Conservation (phyloP, 2,888 invertebrate genomes). For the Pristionchus maxplancki region DNA sequence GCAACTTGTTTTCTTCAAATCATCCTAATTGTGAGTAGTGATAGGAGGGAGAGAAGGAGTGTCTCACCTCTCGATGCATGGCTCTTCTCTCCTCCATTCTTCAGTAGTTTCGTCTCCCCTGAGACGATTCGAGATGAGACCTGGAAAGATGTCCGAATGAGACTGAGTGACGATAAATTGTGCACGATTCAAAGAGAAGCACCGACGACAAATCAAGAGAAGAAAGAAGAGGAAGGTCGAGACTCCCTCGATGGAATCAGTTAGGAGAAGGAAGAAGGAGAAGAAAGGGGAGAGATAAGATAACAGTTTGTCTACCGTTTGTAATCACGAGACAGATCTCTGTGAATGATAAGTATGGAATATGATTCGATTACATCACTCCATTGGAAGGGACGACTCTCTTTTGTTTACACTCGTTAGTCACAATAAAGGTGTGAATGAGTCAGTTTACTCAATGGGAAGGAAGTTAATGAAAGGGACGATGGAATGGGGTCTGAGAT, state of each 20-base stretch:
- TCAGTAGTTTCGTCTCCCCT: not conserved
- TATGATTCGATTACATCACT: not conserved
- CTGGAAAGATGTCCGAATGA: not conserved
- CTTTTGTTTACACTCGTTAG: conserved; percentile 11
- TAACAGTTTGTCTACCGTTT: not conserved
- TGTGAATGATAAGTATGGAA: not conserved
- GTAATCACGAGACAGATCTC: conserved; percentile 14
- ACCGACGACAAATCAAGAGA: conserved; percentile 35
- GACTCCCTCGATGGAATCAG: not conserved
- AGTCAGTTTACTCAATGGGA: conserved; percentile 9
- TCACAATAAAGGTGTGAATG: conserved; percentile 35
- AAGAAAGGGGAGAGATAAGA: conserved; percentile 7
- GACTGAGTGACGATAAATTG: not conserved
- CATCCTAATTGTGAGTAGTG: not conserved
- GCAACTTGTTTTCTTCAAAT: not conserved
- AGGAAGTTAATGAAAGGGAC: conserved; percentile 34
- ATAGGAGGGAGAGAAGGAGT: not conserved
- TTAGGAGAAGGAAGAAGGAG: not conserved
- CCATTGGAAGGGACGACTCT: not conserved
- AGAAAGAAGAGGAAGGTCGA: not conserved
- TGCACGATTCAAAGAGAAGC: not conserved
- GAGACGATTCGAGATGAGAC: not conserved
- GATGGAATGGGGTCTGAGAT: not conserved
- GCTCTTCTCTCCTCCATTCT: not conserved
- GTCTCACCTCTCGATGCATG: conserved; percentile 14